Conservation (phyloP, 1,140 invertebrate species). For the Orussus abietinus region DNA sequence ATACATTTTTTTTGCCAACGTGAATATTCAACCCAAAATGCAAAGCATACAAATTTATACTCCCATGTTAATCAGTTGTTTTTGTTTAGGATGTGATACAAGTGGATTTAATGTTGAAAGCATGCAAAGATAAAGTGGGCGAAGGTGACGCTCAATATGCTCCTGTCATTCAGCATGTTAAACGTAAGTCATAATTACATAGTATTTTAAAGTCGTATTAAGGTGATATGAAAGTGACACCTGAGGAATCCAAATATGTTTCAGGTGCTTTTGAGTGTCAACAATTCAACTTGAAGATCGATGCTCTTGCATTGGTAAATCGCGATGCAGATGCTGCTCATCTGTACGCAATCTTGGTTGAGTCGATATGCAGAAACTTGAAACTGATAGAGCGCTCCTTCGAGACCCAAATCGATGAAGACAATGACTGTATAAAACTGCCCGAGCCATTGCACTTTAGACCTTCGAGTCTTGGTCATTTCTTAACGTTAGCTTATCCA, state of each 20-base stretch:
- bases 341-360: constrained; percentile 68
- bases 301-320: constrained; percentile 68
- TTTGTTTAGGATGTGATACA: constrained; percentile 42
- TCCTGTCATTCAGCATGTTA: constrained; percentile 53
- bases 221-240: too few relatives aligned
- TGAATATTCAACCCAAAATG: too few relatives aligned
- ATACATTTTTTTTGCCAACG: too few relatives aligned
- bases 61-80: constrained; percentile 8
- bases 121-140: constrained; percentile 38
- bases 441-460: constrained; percentile 46
- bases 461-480: constrained; percentile 64
- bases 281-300: constrained; percentile 62
- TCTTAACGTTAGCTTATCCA: constrained; percentile 70
- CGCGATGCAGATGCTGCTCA: constrained; percentile 59
- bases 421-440: constrained; percentile 26
- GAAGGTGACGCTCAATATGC: constrained; percentile 43
- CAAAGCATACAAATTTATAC: too few relatives aligned
- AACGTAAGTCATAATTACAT: constrained; percentile 38
- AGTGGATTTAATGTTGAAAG: constrained; percentile 49
- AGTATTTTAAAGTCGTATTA: constrained; percentile 7
- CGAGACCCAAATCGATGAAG: constrained; percentile 53
- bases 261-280: constrained; percentile 46
- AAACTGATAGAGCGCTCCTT: constrained; percentile 61
- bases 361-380: constrained; percentile 67
- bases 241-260: constrained; percentile 33